Conservation (phyloP, 2,888 invertebrate genomes). For the Falcaria lacertinaria region DNA sequence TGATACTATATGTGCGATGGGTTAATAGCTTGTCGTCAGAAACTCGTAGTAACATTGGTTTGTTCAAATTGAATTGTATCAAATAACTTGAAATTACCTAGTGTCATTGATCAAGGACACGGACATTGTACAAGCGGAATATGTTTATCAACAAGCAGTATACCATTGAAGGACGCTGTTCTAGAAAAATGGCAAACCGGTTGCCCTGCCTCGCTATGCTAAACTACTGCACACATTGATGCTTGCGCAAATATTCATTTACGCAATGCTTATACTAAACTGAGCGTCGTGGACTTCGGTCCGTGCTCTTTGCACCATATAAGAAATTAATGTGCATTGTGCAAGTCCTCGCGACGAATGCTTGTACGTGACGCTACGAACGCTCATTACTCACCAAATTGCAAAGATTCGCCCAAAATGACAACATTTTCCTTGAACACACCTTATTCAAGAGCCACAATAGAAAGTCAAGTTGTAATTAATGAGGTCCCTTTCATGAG, state of each 20-base stretch:
- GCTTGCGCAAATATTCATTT: conserved; percentile 23
- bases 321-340: conserved; percentile 8
- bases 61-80: no score
- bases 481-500: neutral
- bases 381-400: neutral
- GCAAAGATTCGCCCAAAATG: no score
- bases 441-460: neutral
- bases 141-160: neutral
- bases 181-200: conserved; percentile 19
- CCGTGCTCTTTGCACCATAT: conserved; percentile 13
- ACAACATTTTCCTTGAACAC: neutral
- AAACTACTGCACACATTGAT: conserved; percentile 12
- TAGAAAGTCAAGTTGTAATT: neutral
- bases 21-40: no score
- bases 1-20: no score
- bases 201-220: conserved; percentile 17
- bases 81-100: no score
- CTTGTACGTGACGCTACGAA: neutral
- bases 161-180: neutral
- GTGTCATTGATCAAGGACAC: no score
- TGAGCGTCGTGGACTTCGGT: conserved; percentile 7
- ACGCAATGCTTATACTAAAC: conserved; percentile 10
- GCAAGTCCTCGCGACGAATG: neutral
- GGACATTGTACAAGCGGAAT: no score
- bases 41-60: no score